A percentile compares a stretch with the other conserved stretches of the same genome.
phyloP scores from a whole-genome alignment of 2,113 vertebrate genomes.

The Gambusia affinis region DNA sequence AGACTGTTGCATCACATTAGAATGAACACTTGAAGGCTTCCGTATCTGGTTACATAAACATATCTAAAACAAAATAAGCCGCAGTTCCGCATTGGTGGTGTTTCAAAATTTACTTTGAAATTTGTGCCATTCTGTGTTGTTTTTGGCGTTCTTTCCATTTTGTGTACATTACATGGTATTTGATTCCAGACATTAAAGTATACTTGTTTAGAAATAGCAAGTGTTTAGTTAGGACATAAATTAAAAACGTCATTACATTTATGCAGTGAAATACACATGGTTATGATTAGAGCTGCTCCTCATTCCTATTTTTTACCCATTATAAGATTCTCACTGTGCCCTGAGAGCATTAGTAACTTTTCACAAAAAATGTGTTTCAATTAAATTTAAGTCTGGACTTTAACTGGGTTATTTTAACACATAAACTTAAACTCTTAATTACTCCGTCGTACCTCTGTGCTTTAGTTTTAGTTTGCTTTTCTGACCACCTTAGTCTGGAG shows the following conservation, averaged over 20 bases:
- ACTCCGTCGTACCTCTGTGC: too few species aligned
- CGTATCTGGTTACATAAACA: too few species aligned
- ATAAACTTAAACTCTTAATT: neutral
- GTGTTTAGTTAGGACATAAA: neutral
- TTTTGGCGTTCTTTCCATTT: neutral
- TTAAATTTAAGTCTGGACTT: too few species aligned
- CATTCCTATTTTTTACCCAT: neutral
- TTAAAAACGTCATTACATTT: neutral
- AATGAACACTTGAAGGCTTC: neutral
- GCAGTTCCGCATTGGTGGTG: neutral
- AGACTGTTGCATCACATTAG: neutral
- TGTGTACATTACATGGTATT: neutral
- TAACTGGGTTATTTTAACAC: neutral
- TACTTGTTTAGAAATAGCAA: neutral
- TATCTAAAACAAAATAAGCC: too few species aligned
- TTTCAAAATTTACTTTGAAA: neutral
- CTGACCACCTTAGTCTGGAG: neutral
- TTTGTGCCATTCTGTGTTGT: neutral
- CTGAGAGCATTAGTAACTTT: too few species aligned
- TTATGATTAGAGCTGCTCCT: neutral
- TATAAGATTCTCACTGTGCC: too few species aligned
- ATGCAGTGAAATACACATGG: neutral
- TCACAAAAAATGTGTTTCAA: neutral
- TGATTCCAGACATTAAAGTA: neutral
- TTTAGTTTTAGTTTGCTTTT: too few species aligned